A percentile compares a stretch with the other conserved stretches of the same genome.
These are phyloP conservation scores for Dromaius novaehollandiae DNA, from an alignment of 2,113 vertebrate species.

Conservation along the genomic window DNA sequence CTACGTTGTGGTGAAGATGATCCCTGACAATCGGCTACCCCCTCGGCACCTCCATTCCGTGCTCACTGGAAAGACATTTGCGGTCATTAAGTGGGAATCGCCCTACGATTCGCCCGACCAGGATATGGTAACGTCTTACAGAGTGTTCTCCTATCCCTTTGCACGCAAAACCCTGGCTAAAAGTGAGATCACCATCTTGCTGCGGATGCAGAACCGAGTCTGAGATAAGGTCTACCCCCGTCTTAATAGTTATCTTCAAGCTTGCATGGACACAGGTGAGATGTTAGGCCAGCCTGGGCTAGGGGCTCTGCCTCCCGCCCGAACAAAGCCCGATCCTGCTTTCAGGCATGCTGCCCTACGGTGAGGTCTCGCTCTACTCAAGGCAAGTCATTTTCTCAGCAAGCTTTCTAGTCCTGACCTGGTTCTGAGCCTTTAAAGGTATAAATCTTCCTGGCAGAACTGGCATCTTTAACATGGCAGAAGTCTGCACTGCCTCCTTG, in stretches of 20 bases:
- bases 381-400: background rate
- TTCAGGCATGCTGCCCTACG: accelerated
- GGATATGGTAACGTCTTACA: conserved; percentile 80
- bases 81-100: conserved; percentile 92
- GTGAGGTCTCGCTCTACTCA: background rate
- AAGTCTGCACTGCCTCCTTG: background rate
- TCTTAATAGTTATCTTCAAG: accelerated
- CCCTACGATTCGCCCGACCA: conserved; percentile 88
- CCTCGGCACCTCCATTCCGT: conserved; percentile 92
- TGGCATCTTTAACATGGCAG: background rate
- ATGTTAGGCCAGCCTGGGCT: background rate
- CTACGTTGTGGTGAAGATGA: conserved; percentile 91
- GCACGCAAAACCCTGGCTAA: accelerated
- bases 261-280: background rate
- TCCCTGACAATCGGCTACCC: conserved; percentile 92
- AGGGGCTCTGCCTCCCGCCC: background rate
- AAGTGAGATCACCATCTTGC: background rate
- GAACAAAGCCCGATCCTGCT: background rate
- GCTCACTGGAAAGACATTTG: conserved; percentile 82
- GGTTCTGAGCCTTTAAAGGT: background rate
- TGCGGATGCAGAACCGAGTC: background rate
- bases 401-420: background rate
- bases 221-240: background rate
- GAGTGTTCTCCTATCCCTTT: background rate
- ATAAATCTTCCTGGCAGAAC: background rate